A percentile compares a stretch with the other conserved stretches of the same genome.
Evolutionary conservation across 2,888 invertebrate species (phyloP).

Genomic region (Leptinotarsa rubiginosa): DNA sequence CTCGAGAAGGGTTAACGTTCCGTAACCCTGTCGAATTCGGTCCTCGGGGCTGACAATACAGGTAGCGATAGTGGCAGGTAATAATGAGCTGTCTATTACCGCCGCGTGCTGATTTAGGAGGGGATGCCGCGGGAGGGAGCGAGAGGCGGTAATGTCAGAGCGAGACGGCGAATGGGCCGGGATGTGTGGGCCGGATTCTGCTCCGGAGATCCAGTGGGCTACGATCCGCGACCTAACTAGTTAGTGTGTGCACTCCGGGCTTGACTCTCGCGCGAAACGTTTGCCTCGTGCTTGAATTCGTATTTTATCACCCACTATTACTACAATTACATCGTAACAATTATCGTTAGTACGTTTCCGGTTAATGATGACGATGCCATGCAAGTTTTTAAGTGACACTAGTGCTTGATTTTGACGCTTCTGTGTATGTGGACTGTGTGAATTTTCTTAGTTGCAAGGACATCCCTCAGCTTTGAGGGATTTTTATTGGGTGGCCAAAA

Average conservation of each 20-base stretch:
- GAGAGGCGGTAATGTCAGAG: conserved; percentile 61
- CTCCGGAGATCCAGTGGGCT: conserved; percentile 72
- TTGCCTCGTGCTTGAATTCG: conserved; percentile 60
- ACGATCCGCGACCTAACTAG: conserved; percentile 73
- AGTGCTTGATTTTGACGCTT: conserved; percentile 41
- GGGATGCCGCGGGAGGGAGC: conserved; percentile 58
- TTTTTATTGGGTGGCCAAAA: conserved; percentile 54
- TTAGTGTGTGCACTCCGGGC: conserved; percentile 72
- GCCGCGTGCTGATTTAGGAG: conserved; percentile 64
- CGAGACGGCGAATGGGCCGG: conserved; percentile 66
- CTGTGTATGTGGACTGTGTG: conserved; percentile 48
- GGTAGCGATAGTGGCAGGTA: conserved; percentile 64
- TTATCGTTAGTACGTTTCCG: conserved; percentile 61
- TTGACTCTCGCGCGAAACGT: conserved; percentile 64
- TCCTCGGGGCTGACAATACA: conserved; percentile 58
- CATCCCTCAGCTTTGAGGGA: conserved; percentile 58
- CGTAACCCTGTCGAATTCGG: conserved; percentile 50
- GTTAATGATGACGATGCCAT: conserved; percentile 46
- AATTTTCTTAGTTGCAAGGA: conserved; percentile 44
- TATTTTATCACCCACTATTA: conserved; percentile 61
- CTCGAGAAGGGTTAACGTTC: conserved; percentile 40
- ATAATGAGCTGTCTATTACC: conserved; percentile 64
- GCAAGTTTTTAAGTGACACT: conserved; percentile 47
- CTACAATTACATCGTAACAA: conserved; percentile 64
- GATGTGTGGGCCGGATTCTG: conserved; percentile 71